Conservation (phyloP, 2,113 vertebrate genomes). For the Myiagra hebetior region DNA sequence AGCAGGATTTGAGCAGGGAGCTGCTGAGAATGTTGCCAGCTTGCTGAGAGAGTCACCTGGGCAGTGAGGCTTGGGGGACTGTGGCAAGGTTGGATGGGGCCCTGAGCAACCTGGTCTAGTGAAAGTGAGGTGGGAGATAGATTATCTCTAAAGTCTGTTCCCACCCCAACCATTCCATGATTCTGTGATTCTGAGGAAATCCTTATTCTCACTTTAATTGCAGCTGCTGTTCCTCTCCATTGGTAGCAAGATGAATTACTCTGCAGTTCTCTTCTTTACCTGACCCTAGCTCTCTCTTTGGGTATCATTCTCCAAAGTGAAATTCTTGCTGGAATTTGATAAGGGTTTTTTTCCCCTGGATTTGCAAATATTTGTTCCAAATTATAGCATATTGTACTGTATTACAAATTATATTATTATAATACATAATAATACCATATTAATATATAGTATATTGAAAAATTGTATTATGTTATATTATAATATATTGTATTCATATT, state of each 20-base stretch:
- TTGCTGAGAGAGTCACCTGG: not conserved
- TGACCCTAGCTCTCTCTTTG: not conserved
- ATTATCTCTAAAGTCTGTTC: not conserved
- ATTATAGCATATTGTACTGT: not conserved
- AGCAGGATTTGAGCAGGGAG: not conserved
- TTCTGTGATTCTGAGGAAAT: not conserved
- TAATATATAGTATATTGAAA: not conserved
- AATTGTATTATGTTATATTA: too few species aligned
- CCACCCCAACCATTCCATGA: not conserved
- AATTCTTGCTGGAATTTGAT: not conserved
- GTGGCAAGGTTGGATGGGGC: not conserved
- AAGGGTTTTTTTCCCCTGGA: not conserved
- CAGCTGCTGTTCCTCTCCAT: not conserved
- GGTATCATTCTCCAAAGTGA: not conserved
- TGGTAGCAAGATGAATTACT: not conserved
- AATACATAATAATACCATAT: not conserved
- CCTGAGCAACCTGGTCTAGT: not conserved
- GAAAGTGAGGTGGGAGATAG: not conserved
- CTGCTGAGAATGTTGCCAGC: not conserved
- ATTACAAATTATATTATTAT: not conserved
- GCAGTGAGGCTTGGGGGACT: rapidly evolving
- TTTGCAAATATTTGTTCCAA: not conserved
- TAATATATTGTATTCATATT: not conserved
- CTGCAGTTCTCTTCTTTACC: not conserved
- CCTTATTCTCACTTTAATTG: not conserved